These are phyloP conservation scores for Dinomys branickii DNA, from an alignment of 2,113 vertebrate species.

Conservation along the genomic window DNA sequence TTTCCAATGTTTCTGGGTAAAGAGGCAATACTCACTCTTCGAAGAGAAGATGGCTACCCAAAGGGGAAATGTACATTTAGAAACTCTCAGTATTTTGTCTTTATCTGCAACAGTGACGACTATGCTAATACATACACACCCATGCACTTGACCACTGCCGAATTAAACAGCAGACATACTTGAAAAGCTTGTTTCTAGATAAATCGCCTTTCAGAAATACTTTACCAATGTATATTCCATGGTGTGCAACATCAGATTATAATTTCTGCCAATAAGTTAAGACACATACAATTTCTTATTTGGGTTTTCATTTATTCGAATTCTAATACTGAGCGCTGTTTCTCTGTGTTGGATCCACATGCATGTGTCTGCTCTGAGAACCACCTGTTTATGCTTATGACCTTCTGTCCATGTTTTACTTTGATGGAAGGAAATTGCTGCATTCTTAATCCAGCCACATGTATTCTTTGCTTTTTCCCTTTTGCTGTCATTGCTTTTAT, in stretches of 20 bases:
- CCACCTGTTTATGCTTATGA: background rate
- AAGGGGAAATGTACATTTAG: background rate
- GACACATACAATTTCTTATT: background rate
- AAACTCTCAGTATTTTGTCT: background rate
- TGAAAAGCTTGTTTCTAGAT: background rate
- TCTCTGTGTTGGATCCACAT: background rate
- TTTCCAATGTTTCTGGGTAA: constrained; percentile 89
- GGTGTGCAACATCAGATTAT: background rate
- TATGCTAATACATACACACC: background rate
- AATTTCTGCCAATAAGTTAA: background rate
- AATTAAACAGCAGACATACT: background rate
- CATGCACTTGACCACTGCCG: background rate
- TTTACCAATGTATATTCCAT: background rate
- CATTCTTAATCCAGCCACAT: background rate
- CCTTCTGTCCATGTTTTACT: background rate
- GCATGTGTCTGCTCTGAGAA: background rate
- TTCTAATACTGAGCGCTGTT: background rate
- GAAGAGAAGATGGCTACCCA: constrained; percentile 85
- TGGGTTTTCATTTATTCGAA: background rate
- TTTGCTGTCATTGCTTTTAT: background rate
- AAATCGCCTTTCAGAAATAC: constrained; percentile 5
- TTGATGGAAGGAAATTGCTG: background rate
- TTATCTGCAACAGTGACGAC: background rate
- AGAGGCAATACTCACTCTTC: constrained; percentile 92
- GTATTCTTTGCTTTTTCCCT: background rate